Percentiles rank a stretch among this genome's conserved stretches.
These are phyloP conservation scores for Bombus waltoni DNA, from an alignment of 1,140 invertebrate species.

Conservation along the genomic window DNA sequence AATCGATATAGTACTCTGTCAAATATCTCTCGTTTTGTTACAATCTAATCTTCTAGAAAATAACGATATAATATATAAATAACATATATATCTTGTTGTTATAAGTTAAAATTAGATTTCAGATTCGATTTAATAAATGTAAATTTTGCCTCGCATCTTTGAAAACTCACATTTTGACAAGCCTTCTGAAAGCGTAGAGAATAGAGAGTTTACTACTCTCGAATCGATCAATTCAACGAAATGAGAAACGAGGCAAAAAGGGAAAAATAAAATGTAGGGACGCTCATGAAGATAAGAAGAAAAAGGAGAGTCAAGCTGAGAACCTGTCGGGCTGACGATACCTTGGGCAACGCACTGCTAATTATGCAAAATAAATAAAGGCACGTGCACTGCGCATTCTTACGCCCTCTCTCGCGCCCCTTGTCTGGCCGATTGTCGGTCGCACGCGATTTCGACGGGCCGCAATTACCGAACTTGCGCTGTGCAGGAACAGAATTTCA, in stretches of 20 bases:
- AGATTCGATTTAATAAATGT: not conserved
- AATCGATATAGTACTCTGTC: too few species aligned
- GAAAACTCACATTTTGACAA: not conserved
- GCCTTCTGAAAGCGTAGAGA: not conserved
- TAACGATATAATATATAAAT: not conserved
- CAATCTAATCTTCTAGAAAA: not conserved
- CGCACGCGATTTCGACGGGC: conserved; percentile 72
- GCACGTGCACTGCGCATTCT: conserved; percentile 72
- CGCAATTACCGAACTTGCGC: conserved; percentile 70
- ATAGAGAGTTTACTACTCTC: not conserved
- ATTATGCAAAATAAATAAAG: conserved; percentile 79
- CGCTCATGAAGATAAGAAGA: not conserved
- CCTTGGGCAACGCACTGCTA: conserved; percentile 61
- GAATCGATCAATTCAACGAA: not conserved
- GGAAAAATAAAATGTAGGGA: not conserved
- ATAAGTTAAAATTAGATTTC: not conserved
- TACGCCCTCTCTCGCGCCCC: conserved; percentile 56
- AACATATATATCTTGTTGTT: not conserved
- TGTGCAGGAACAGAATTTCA: conserved; percentile 56
- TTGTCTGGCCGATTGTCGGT: conserved; percentile 42
- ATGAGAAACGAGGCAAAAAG: not conserved
- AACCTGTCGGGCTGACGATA: conserved; percentile 58
- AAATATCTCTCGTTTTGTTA: not conserved
- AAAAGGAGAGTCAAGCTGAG: conserved; percentile 13
- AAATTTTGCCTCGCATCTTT: not conserved